phyloP scores from a whole-genome alignment of 1,140 invertebrate genomes.

The Neodiprion pinetum region DNA sequence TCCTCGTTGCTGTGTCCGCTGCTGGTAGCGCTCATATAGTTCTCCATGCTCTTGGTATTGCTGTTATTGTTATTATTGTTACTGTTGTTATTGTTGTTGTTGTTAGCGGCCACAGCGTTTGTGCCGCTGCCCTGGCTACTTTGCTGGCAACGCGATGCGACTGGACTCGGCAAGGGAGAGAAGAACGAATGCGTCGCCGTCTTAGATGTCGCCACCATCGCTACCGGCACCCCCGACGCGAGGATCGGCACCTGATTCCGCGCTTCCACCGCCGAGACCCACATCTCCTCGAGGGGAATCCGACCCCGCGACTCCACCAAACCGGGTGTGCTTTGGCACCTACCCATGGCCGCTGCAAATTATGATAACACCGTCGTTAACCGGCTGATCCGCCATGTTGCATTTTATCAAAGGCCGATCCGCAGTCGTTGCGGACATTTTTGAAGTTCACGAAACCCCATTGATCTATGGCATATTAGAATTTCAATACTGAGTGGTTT shows the following conservation, averaged over 20 bases:
- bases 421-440: no score
- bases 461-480: no score
- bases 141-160: not conserved
- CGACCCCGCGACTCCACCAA: constrained; percentile 90
- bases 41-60: constrained; percentile 48
- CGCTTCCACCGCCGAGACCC: constrained; percentile 70
- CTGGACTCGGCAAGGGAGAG: not conserved
- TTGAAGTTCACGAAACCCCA: no score
- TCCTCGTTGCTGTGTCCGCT: constrained; percentile 60
- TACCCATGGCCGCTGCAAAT: constrained; percentile 86
- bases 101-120: constrained; percentile 18
- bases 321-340: constrained; percentile 94
- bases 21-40: constrained; percentile 58
- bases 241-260: constrained; percentile 57
- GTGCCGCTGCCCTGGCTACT: constrained; percentile 21
- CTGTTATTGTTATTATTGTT: constrained; percentile 27
- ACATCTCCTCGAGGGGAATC: constrained; percentile 89
- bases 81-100: constrained; percentile 19
- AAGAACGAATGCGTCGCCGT: not conserved
- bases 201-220: constrained; percentile 44
- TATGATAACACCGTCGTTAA: constrained; percentile 18
- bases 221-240: constrained; percentile 60
- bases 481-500: no score
- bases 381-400: not conserved
- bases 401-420: no score